Evolutionary conservation across 2,888 invertebrate species (phyloP).

Genomic region (Argyresthia goedartella): DNA sequence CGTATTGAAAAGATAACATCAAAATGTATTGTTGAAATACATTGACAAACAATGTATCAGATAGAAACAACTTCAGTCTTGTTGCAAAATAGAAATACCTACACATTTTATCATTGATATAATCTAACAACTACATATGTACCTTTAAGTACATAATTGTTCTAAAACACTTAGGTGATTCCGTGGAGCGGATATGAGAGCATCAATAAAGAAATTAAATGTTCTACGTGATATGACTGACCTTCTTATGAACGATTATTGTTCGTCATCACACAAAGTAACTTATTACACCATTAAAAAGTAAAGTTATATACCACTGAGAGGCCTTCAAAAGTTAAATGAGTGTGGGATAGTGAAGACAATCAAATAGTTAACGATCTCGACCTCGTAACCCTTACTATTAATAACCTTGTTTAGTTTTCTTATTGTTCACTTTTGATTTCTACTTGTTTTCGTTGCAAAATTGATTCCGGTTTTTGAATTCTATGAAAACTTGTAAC

Average conservation of each 20-base stretch:
- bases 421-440: neutral
- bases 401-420: neutral
- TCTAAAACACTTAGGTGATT: no score
- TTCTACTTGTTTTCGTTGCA: neutral
- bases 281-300: neutral
- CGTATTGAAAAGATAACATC: no score
- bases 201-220: conserved; percentile 6
- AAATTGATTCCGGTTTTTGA: neutral
- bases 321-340: conserved; percentile 35
- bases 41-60: no score
- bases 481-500: neutral
- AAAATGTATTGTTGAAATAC: no score
- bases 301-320: conserved; percentile 8
- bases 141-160: no score
- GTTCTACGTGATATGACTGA: conserved; percentile 9
- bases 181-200: no score
- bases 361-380: conserved; percentile 6
- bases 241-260: conserved; percentile 6
- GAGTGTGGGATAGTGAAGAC: conserved; percentile 31
- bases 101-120: no score
- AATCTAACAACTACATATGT: no score
- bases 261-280: neutral
- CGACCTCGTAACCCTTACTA: conserved; percentile 7
- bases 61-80: no score
- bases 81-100: no score